Evolutionary conservation across 2,113 vertebrate genomes (phyloP).

Genomic region (Carettochelys insculpta): DNA sequence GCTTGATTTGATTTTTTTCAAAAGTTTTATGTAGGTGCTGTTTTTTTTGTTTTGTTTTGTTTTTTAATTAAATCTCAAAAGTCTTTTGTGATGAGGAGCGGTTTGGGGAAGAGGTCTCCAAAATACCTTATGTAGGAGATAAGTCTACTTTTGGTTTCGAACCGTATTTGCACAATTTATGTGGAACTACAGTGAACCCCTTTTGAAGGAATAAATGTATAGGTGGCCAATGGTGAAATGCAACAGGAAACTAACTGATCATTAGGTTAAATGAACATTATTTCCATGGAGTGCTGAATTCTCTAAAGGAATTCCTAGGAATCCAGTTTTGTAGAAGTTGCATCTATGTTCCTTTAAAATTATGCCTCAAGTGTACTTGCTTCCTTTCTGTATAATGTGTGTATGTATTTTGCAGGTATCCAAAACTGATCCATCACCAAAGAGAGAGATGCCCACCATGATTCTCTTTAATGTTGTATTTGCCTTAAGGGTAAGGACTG

Average conservation of each 20-base stretch:
- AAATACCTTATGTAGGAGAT: not conserved
- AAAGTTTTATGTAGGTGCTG: not conserved
- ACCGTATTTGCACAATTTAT: not conserved
- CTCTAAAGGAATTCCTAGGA: not conserved
- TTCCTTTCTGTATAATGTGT: not conserved
- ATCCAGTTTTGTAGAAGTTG: not conserved
- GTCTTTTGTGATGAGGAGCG: not conserved
- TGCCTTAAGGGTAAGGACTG: constrained; percentile 90
- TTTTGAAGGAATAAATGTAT: not conserved
- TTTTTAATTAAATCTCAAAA: not conserved
- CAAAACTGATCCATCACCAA: constrained; percentile 96
- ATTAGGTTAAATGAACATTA: not conserved
- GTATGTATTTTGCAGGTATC: constrained; percentile 83
- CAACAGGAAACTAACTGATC: not conserved
- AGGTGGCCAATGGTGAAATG: not conserved
- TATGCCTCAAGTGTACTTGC: not conserved
- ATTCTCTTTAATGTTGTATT: constrained; percentile 98
- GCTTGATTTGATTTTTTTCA: not conserved
- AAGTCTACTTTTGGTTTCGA: not conserved
- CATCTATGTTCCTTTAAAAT: not conserved
- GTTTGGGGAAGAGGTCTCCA: not conserved
- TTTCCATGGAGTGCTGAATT: not conserved
- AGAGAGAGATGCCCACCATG: constrained; percentile 98
- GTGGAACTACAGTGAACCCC: not conserved
- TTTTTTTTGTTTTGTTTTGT: too few species aligned